Conservation (phyloP, 2,797 vertebrate genomes). For the Anomalospiza imberbis region DNA sequence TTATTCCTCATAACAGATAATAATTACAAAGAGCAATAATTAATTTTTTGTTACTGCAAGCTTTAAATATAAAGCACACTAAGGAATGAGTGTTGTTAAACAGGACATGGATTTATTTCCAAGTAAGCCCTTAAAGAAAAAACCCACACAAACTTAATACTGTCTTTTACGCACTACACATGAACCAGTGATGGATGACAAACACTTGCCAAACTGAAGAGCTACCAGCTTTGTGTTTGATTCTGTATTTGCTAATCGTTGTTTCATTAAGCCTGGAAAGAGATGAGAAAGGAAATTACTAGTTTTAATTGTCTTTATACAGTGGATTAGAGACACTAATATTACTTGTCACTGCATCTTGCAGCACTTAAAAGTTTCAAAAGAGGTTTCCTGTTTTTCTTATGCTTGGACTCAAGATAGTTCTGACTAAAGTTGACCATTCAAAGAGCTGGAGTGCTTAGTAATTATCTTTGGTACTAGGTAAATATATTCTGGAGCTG, state of each 20-base stretch:
- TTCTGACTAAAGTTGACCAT: background rate
- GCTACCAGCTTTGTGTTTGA: background rate
- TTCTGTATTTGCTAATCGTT: background rate
- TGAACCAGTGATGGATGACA: background rate
- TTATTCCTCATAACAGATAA: background rate
- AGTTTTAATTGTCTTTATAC: background rate
- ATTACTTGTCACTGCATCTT: background rate
- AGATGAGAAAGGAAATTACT: background rate
- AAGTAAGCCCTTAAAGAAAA: background rate
- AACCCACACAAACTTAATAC: background rate
- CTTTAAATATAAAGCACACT: background rate
- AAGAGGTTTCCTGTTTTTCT: background rate
- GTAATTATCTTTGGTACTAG: background rate
- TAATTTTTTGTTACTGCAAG: background rate
- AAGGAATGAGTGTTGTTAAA: background rate
- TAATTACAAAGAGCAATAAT: background rate
- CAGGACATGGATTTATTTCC: background rate
- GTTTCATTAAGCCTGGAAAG: background rate
- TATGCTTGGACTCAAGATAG: background rate
- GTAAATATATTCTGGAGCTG: background rate
- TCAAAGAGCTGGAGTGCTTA: background rate
- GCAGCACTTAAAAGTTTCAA: background rate
- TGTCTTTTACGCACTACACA: background rate
- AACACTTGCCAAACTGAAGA: background rate
- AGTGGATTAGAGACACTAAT: background rate